phyloP scores from a whole-genome alignment of 1,140 invertebrate species.

The Tetragnatha versicolor region DNA sequence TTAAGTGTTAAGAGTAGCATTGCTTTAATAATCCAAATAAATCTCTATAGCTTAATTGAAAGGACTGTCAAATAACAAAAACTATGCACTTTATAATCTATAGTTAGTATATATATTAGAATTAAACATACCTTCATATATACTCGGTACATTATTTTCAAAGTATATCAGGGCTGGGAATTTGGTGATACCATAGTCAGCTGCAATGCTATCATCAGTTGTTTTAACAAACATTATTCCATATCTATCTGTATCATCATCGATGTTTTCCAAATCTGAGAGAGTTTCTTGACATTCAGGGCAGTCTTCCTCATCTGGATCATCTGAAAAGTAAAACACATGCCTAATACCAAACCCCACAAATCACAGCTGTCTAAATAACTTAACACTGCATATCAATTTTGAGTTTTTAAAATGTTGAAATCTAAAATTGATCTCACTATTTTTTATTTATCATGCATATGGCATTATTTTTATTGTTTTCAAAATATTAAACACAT shows the following conservation, averaged over 20 bases:
- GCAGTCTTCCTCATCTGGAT: slow-evolving; percentile 75
- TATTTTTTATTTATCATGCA: too few species aligned
- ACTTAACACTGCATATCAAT: too few species aligned
- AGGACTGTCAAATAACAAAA: too few species aligned
- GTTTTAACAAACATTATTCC: slow-evolving; percentile 93
- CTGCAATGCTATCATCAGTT: slow-evolving; percentile 81
- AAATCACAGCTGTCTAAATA: neutral
- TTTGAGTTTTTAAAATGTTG: too few species aligned
- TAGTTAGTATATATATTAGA: too few species aligned
- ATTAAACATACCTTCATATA: slow-evolving; percentile 83
- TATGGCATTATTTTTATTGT: too few species aligned
- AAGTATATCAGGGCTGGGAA: slow-evolving; percentile 92
- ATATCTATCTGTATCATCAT: slow-evolving; percentile 91
- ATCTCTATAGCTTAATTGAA: too few species aligned
- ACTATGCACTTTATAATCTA: too few species aligned
- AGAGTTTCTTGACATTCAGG: slow-evolving; percentile 82
- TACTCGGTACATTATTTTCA: slow-evolving; percentile 83
- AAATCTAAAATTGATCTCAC: too few species aligned
- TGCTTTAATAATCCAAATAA: too few species aligned
- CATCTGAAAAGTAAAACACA: slow-evolving; percentile 6
- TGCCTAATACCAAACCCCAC: neutral
- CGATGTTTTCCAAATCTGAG: slow-evolving; percentile 92
- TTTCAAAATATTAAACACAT: too few species aligned
- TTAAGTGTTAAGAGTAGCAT: too few species aligned
- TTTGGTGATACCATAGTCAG: slow-evolving; percentile 85